Conservation (phyloP, 1,140 invertebrate genomes). For the Liolophura sinensis region DNA sequence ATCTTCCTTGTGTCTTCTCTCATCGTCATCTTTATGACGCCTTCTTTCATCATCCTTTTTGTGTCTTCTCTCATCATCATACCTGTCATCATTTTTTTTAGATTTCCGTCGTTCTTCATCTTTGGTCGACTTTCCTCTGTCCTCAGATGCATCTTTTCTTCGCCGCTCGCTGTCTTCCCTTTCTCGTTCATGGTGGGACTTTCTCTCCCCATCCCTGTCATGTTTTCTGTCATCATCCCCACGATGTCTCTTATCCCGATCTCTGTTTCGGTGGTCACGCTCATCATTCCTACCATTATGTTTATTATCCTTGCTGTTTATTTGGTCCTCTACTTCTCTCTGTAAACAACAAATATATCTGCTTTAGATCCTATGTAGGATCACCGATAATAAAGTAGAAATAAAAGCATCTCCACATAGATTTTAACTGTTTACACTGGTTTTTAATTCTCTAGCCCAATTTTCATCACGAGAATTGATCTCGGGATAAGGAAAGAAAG, state of each 20-base stretch:
- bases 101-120: neutral
- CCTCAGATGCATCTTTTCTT: neutral
- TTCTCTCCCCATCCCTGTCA: constrained; percentile 20
- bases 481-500: no score
- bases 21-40: constrained; percentile 7
- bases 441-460: constrained; percentile 1
- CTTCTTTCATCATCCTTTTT: constrained; percentile 10
- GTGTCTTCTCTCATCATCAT: constrained; percentile 16
- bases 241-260: constrained; percentile 8
- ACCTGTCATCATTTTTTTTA: constrained; percentile 6
- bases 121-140: constrained; percentile 4
- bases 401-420: no score
- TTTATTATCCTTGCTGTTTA: neutral
- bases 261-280: constrained; percentile 8
- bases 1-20: constrained; percentile 18
- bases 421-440: neutral
- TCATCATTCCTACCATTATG: no score
- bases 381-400: no score
- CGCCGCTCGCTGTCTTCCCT: constrained; percentile 5
- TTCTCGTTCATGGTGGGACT: constrained; percentile 18
- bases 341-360: no score
- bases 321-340: constrained; percentile 7
- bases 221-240: constrained; percentile 17
- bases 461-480: no score
- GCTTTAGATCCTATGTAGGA: no score